Base-by-base conservation (phyloP, 2,888 invertebrate species). In the Lobophora halterata region DNA sequence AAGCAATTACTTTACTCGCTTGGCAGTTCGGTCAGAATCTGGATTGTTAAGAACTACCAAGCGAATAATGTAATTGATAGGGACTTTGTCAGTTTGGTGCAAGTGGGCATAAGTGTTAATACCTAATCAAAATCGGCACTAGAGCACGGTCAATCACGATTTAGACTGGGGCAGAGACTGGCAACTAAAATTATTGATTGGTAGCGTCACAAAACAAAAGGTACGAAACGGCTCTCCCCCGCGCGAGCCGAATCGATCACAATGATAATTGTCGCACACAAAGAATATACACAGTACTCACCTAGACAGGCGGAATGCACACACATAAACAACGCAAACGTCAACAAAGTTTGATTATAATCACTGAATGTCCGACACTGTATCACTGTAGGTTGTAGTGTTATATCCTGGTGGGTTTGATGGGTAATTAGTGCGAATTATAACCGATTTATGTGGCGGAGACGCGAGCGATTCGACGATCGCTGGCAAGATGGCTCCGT, bases 261-360 rank as follows among this genome's bases (percentile, higher is more conserved):
- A 81, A 83, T 83, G 85, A 87, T 87, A 86, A 87, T 86, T 87
- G 87, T 87, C 85, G 80, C 82, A 79, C 85, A 86, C 85, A 85
- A 83, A 81, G 79, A 80, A 74, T 74, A 71, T 64, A 71, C 72
- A 77, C 76, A n/a, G n/a, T 78, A 83, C 85, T 83, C 80, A 82
- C 80, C 83, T 81, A 81, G 77, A 73, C 78, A 74, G 65, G 68
- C 62, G 73, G 73, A 80, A 79, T 80, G 79, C 79, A 81, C 78
- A 80, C 78, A 78, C 71, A 74, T 72, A 74, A 79, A 79, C 73
- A 78, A 73, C 70, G 79, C 73, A 72, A 68, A 71, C 66, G 68
- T 71, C 71, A 76, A 76, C 74, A 76, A 71, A 57, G 61, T 64
- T 65, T 50, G 48, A 10, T 8, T 23, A 3, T 12, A 2, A 25